Evolutionary conservation across 2,113 vertebrate genomes (phyloP).

Genomic region (Heterotilapia buettikoferi): DNA sequence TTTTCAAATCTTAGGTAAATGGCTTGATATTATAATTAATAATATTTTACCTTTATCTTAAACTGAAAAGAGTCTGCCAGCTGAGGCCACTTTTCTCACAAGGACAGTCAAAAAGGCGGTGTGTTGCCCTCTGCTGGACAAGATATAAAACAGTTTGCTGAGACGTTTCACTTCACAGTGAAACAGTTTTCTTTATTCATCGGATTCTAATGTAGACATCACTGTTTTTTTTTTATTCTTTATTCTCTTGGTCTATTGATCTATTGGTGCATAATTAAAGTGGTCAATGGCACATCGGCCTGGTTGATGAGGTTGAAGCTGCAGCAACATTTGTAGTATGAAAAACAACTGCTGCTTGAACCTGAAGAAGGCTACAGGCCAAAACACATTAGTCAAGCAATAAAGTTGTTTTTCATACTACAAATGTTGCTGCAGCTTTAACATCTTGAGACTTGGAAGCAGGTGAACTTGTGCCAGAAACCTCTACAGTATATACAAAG

Average conservation of each 20-base stretch:
- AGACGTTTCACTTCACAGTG: background rate
- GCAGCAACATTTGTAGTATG: background rate
- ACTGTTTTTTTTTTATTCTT: background rate
- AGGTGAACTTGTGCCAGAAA: background rate
- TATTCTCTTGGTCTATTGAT: background rate
- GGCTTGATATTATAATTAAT: background rate
- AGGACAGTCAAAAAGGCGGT: slow-evolving; percentile 20
- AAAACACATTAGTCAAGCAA: background rate
- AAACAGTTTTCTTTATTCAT: background rate
- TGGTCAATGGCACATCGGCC: background rate
- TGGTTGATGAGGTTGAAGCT: background rate
- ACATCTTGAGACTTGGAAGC: background rate
- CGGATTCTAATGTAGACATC: background rate
- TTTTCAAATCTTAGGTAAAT: slow-evolving; percentile 17
- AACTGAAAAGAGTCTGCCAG: slow-evolving; percentile 8
- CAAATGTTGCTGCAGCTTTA: background rate
- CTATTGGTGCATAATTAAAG: background rate
- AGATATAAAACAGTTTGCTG: background rate
- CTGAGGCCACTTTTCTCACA: background rate
- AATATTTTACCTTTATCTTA: background rate
- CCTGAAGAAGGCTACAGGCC: background rate
- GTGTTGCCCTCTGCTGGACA: slow-evolving; percentile 61
- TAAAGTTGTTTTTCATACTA: background rate
- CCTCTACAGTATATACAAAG: background rate
- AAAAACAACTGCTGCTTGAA: background rate